Percentiles rank a stretch among this genome's conserved stretches.
Evolutionary conservation across 2,797 vertebrate species (phyloP).

Genomic region (Meriones psammophilus): DNA sequence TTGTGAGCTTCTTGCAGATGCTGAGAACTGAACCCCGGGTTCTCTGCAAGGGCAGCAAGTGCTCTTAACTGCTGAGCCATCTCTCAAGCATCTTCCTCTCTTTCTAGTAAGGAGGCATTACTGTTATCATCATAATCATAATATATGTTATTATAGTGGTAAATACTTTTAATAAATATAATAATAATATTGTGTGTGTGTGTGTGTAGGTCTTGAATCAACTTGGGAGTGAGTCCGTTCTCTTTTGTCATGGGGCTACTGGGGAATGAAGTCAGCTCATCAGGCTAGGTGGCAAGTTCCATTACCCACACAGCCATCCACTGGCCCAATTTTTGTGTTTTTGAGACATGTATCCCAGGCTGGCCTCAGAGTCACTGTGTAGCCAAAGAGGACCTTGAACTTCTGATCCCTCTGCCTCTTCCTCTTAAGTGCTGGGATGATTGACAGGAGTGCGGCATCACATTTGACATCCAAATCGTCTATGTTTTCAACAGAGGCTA

Average conservation of each 20-base stretch:
- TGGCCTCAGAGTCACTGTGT: neutral
- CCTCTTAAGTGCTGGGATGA: neutral
- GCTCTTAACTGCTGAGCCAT: neutral
- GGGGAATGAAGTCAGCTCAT: neutral
- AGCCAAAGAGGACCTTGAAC: neutral
- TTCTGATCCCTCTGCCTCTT: neutral
- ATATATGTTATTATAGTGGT: neutral
- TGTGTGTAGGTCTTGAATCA: neutral
- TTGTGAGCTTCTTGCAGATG: neutral
- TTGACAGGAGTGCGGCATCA: accelerated
- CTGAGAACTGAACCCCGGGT: neutral
- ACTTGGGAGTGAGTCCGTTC: neutral
- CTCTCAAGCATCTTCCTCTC: neutral
- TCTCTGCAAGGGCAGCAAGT: neutral
- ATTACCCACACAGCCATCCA: neutral
- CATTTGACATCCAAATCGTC: neutral
- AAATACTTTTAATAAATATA: neutral
- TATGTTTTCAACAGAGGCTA: neutral
- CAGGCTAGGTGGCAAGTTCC: neutral
- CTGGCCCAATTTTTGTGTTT: neutral
- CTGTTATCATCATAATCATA: neutral
- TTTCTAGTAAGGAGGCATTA: neutral
- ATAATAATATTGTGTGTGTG: neutral
- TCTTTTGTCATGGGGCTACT: neutral
- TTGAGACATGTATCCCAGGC: neutral